phyloP scores from a whole-genome alignment of 2,113 vertebrate genomes.

The Triplophysa tibetana region DNA sequence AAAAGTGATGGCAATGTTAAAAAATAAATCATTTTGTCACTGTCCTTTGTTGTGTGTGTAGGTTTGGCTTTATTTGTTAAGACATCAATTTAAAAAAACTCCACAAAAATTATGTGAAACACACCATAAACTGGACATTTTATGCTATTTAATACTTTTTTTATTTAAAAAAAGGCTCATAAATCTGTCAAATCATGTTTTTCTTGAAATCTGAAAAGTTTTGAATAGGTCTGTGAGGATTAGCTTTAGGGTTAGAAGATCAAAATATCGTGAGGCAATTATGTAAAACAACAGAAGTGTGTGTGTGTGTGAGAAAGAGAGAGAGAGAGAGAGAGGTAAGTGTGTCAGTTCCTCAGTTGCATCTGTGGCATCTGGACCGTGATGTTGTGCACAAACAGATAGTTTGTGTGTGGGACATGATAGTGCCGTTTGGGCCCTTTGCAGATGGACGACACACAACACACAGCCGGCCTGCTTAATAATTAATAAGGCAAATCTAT shows the following conservation, averaged over 20 bases:
- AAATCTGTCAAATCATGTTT: too few relatives aligned
- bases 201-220: too few relatives aligned
- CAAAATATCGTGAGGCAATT: too few relatives aligned
- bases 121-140: too few relatives aligned
- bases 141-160: too few relatives aligned
- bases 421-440: constrained; percentile 43
- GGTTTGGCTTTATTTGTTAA: neutral
- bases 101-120: too few relatives aligned
- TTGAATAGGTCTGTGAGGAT: too few relatives aligned
- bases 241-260: too few relatives aligned
- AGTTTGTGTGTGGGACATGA: neutral
- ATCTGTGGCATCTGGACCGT: constrained; percentile 1
- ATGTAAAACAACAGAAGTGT: too few relatives aligned
- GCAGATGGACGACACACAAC: constrained; percentile 70
- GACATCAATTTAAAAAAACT: too few relatives aligned
- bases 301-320: too few relatives aligned
- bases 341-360: neutral
- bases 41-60: constrained; percentile 25
- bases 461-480: constrained; percentile 70
- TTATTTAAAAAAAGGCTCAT: too few relatives aligned
- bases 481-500: constrained; percentile 73
- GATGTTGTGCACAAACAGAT: neutral
- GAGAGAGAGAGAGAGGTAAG: neutral
- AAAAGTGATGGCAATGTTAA: constrained; percentile 36
- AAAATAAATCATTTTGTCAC: constrained; percentile 21